These are phyloP conservation scores for Ciconia boyciana DNA, from an alignment of 2,113 vertebrate genomes.

Conservation along the genomic window DNA sequence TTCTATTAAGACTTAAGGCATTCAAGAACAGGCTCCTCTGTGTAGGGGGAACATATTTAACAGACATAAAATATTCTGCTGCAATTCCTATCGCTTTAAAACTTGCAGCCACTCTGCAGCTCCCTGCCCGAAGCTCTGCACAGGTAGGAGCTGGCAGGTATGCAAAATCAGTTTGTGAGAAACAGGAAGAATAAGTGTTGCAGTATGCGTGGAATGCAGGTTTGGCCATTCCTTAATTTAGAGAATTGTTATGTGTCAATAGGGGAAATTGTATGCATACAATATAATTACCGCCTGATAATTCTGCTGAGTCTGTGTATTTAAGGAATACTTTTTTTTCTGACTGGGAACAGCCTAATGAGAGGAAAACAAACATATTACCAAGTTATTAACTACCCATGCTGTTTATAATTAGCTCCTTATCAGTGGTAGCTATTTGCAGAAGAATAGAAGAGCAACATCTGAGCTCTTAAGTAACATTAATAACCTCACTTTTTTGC, in stretches of 20 bases:
- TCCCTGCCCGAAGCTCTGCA: background rate
- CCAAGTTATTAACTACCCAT: constrained; percentile 70
- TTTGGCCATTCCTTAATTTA: constrained; percentile 58
- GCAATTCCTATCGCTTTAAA: background rate
- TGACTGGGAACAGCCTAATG: constrained; percentile 61
- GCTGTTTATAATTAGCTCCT: constrained; percentile 71
- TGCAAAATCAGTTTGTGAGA: constrained; percentile 41
- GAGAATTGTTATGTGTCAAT: constrained; percentile 54
- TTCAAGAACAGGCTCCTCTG: constrained; percentile 36
- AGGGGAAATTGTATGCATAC: constrained; percentile 39
- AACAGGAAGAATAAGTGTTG: constrained; percentile 42
- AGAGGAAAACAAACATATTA: constrained; percentile 72
- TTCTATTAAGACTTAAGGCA: constrained; percentile 32
- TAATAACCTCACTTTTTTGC: constrained; percentile 55
- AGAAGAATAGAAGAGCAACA: constrained; percentile 56
- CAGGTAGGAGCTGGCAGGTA: constrained; percentile 33
- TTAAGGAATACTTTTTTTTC: constrained; percentile 52
- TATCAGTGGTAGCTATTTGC: constrained; percentile 70
- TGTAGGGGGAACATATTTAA: constrained; percentile 4
- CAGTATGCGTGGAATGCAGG: constrained; percentile 52
- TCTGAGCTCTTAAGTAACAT: constrained; percentile 52
- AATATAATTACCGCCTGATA: constrained; percentile 46
- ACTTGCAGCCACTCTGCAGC: background rate
- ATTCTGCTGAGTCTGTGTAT: constrained; percentile 64
- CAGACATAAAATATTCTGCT: background rate